Percentiles rank a stretch among this genome's conserved stretches.
phyloP scores from a whole-genome alignment of 2,888 invertebrate genomes.

The Idaea straminata region DNA sequence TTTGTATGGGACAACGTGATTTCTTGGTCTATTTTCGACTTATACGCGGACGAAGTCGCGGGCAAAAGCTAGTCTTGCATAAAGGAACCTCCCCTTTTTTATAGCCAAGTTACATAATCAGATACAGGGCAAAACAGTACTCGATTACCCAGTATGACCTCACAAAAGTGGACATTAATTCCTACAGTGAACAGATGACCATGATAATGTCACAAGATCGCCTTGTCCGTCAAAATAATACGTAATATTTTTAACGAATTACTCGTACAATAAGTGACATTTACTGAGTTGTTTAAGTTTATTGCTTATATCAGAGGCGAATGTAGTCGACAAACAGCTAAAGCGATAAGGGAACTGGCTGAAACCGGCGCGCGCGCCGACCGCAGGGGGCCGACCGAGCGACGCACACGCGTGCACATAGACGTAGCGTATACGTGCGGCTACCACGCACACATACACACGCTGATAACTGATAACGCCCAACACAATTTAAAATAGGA shows the following conservation, averaged over 20 bases:
- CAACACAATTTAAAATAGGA: conserved; percentile 6
- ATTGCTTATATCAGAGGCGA: conserved; percentile 41
- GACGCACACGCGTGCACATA: conserved; percentile 30
- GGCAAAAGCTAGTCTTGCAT: too few relatives aligned
- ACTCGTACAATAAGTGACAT: conserved; percentile 31
- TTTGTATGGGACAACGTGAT: too few relatives aligned
- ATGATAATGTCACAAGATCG: not conserved
- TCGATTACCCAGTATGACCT: not conserved
- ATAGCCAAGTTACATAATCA: not conserved
- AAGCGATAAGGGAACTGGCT: conserved; percentile 67
- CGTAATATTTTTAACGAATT: conserved; percentile 17
- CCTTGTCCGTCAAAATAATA: not conserved
- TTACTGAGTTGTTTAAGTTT: conserved; percentile 45
- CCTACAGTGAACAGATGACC: not conserved
- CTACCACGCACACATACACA: conserved; percentile 33
- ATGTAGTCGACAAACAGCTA: conserved; percentile 48
- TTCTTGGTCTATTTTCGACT: too few relatives aligned
- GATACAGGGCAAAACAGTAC: not conserved
- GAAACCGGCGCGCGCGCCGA: conserved; percentile 58
- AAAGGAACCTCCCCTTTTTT: too few relatives aligned
- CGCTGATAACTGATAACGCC: not conserved
- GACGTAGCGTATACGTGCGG: conserved; percentile 16
- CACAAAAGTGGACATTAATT: not conserved
- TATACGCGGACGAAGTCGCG: too few relatives aligned
- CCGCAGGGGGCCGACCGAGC: conserved; percentile 74